phyloP scores from a whole-genome alignment of 2,797 vertebrate genomes.

The Chromis chromis region DNA sequence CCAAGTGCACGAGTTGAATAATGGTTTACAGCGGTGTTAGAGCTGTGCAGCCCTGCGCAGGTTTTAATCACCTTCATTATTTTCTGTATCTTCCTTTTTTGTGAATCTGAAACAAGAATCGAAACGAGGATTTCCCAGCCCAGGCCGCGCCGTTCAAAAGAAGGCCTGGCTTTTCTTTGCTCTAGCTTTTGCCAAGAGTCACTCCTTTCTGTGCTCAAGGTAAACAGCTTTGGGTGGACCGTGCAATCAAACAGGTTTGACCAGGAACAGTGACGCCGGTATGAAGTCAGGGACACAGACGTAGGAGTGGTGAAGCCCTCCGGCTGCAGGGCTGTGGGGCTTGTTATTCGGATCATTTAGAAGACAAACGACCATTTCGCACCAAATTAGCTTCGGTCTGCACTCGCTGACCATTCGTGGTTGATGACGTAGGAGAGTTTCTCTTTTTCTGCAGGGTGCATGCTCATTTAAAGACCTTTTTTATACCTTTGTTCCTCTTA shows the following conservation, averaged over 20 bases:
- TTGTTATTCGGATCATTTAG: conserved; percentile 16
- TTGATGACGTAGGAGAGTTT: not conserved
- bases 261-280: conserved; percentile 48
- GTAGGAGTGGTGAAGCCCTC: conserved; percentile 44
- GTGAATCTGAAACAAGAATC: not conserved
- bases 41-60: not conserved
- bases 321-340: conserved; percentile 13
- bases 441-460: not conserved
- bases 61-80: conserved; percentile 3
- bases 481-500: not conserved
- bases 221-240: conserved; percentile 62
- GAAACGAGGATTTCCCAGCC: conserved; percentile 16
- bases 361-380: not conserved
- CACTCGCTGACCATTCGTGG: not conserved
- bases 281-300: conserved; percentile 12
- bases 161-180: conserved; percentile 34
- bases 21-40: not conserved
- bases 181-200: conserved; percentile 6
- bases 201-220: conserved; percentile 56
- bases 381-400: not conserved
- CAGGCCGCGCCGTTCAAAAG: conserved; percentile 44
- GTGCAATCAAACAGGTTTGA: conserved; percentile 72
- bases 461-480: not conserved
- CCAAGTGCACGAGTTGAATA: not conserved
- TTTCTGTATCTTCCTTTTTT: not conserved